These are phyloP conservation scores for Euproctis similis DNA, from an alignment of 2,888 invertebrate species.

Conservation along the genomic window DNA sequence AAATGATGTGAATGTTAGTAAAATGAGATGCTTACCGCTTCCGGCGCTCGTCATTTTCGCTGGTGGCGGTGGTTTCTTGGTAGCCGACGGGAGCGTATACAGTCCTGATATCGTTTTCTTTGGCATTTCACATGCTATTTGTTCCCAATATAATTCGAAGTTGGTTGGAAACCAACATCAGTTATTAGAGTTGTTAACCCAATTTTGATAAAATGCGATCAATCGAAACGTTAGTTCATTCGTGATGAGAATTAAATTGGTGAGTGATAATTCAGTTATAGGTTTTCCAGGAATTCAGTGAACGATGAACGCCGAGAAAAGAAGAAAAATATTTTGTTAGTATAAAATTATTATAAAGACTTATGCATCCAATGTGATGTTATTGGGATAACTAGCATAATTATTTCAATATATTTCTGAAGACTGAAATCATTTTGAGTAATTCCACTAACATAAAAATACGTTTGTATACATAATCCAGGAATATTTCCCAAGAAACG, in stretches of 20 bases:
- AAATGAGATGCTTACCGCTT: slow-evolving; percentile 54
- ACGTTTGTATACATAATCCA: no score
- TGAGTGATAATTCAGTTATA: slow-evolving; percentile 5
- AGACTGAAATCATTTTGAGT: no score
- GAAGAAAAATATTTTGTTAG: slow-evolving; percentile 1
- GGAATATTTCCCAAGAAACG: no score
- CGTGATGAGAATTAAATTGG: slow-evolving; percentile 6
- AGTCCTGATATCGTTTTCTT: slow-evolving; percentile 52
- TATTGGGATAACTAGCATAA: no score
- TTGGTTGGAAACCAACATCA: no score
- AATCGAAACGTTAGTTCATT: slow-evolving; percentile 1
- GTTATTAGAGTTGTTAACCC: not conserved
- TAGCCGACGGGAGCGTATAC: slow-evolving; percentile 53
- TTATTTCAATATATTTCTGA: no score
- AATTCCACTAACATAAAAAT: no score
- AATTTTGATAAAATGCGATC: not conserved
- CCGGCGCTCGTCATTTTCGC: slow-evolving; percentile 45
- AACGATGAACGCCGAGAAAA: slow-evolving; percentile 9
- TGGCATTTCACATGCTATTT: slow-evolving; percentile 51
- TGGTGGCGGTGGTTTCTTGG: slow-evolving; percentile 59
- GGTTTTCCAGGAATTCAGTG: slow-evolving; percentile 9
- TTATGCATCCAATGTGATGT: no score
- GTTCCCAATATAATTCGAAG: no score
- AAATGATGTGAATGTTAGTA: no score
- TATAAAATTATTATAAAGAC: no score